A percentile compares a stretch with the other conserved stretches of the same genome.
Conservation (phyloP, 2,797 vertebrate species). For the Hyperoplus lanceolatus region DNA sequence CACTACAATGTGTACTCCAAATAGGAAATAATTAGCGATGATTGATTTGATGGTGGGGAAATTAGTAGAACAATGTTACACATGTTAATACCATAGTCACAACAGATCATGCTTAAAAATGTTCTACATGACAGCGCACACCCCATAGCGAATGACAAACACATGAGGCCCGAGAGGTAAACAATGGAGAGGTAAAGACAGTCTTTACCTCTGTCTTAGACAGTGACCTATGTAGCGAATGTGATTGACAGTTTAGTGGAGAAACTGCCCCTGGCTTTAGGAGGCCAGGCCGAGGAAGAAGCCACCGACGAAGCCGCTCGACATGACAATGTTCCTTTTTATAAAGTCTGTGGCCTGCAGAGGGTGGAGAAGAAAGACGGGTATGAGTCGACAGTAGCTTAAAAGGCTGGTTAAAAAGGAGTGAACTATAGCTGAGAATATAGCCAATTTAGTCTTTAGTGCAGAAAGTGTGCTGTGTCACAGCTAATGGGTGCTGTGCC, state of each 20-base stretch:
- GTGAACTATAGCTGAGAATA: neutral
- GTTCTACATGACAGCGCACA: slow-evolving; percentile 19
- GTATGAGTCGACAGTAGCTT: neutral
- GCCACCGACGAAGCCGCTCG: slow-evolving; percentile 96
- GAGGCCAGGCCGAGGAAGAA: slow-evolving; percentile 97
- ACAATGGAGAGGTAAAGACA: slow-evolving; percentile 6
- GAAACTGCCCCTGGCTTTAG: slow-evolving; percentile 58
- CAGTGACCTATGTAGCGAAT: slow-evolving; percentile 44
- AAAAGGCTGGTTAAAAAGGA: neutral
- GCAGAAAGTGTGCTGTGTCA: slow-evolving; percentile 20
- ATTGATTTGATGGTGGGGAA: slow-evolving; percentile 4
- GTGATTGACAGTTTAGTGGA: slow-evolving; percentile 56
- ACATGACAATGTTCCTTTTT: slow-evolving; percentile 97
- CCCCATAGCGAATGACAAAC: slow-evolving; percentile 16
- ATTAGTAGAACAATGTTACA: slow-evolving; percentile 11
- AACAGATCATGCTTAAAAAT: slow-evolving; percentile 58
- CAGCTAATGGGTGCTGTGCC: slow-evolving; percentile 37
- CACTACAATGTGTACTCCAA: neutral
- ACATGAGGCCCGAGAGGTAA: slow-evolving; percentile 44
- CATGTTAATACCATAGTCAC: slow-evolving; percentile 47
- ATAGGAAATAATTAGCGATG: slow-evolving; percentile 1
- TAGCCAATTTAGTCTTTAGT: too few species aligned
- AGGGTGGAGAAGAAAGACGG: slow-evolving; percentile 42
- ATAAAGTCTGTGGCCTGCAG: slow-evolving; percentile 95
- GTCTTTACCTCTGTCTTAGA: neutral